A percentile compares a stretch with the other conserved stretches of the same genome.
Evolutionary conservation across 2,888 invertebrate genomes (phyloP).

Genomic region (Leuctra nigra): DNA sequence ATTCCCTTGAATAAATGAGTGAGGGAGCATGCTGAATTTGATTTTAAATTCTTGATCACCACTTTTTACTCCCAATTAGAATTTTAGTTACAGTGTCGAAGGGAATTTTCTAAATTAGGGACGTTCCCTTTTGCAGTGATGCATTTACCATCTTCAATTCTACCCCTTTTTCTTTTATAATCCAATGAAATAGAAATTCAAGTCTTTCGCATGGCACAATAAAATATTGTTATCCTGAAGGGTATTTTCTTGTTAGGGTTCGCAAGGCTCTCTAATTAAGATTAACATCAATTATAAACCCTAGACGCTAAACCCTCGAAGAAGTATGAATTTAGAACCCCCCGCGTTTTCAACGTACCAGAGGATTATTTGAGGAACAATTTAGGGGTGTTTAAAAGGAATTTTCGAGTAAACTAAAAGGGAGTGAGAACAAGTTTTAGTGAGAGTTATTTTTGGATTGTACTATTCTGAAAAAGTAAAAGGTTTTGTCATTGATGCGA

Average conservation of each 20-base stretch:
- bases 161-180: too few species aligned
- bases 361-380: conserved; percentile 10
- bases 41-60: too few species aligned
- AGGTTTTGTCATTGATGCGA: too few species aligned
- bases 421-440: conserved; percentile 3
- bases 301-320: not conserved
- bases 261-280: conserved; percentile 14
- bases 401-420: not conserved
- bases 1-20: too few species aligned
- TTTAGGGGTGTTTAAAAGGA: conserved; percentile 15
- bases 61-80: too few species aligned
- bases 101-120: too few species aligned
- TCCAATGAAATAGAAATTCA: conserved; percentile 26
- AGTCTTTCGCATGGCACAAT: conserved; percentile 13
- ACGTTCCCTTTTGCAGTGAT: too few species aligned
- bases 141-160: too few species aligned
- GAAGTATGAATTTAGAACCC: conserved; percentile 11
- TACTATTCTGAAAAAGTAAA: too few species aligned
- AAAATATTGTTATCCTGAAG: conserved; percentile 10
- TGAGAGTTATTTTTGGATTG: too few species aligned
- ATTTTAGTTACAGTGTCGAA: too few species aligned
- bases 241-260: conserved; percentile 15
- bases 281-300: conserved; percentile 17
- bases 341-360: not conserved
- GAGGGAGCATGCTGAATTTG: too few species aligned